These are phyloP conservation scores for Noctua fimbriata DNA, from an alignment of 2,888 invertebrate genomes.

Conservation along the genomic window DNA sequence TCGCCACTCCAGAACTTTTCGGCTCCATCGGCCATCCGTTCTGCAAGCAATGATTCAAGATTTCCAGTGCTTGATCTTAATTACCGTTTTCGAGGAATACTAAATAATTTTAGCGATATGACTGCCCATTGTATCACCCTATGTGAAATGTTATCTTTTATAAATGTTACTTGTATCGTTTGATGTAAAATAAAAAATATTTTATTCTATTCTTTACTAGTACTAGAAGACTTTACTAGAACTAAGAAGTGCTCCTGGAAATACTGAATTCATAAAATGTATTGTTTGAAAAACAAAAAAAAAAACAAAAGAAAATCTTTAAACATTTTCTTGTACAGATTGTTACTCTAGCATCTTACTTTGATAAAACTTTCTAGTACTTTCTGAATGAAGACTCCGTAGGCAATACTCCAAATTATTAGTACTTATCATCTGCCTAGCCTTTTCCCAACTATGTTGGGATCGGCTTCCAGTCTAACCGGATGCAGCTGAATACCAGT, in stretches of 20 bases:
- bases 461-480: no score
- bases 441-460: no score
- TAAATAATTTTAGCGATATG: slow-evolving; percentile 54
- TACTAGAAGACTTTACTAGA: not conserved
- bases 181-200: no score
- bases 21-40: no score
- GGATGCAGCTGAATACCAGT: no score
- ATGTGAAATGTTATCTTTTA: no score
- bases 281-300: not conserved
- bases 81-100: slow-evolving; percentile 78
- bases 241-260: not conserved
- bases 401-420: not conserved
- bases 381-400: not conserved
- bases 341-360: not conserved
- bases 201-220: not conserved
- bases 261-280: not conserved
- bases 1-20: no score
- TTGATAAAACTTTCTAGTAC: not conserved
- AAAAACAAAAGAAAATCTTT: not conserved
- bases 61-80: slow-evolving; percentile 80
- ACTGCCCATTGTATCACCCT: no score
- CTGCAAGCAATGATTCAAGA: slow-evolving; percentile 56
- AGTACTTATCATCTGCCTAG: no score
- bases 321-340: not conserved
- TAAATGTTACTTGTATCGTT: no score